Evolutionary conservation across 30 jellyfish, hydroid and myxozoan genomes (phyloP), one percentile per base, ranked within the genome.

Genomic region (Hydractinia symbiolongicarpus): DNA sequence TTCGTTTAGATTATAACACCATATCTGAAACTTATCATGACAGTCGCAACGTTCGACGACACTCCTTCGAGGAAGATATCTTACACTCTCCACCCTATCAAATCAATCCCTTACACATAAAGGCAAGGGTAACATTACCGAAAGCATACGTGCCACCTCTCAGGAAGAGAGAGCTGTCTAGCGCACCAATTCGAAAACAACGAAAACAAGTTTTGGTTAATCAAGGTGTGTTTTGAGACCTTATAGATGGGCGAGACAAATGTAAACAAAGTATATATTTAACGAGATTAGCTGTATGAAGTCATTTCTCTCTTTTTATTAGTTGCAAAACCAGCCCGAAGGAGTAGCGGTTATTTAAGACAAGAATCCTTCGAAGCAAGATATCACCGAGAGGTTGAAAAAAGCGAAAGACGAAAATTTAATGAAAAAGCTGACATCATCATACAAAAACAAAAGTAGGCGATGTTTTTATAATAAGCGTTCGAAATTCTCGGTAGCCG

Each of bases 381-480:
- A 73, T 84, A 84, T 64, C 86, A 72, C 20, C 90, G 85, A 66
- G 97, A 90, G 53, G 67, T 90, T 88, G 88, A 71, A 57, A 72
- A 55, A 53, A 80, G 85, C 16, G 95, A 90, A 77, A 79, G 84
- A 49, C 82, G 76, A 75, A 73, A 56, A 4, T 53, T 16, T 4
- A 85, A 85, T 62, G 82, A 82, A 30, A 81, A 86, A 66, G 81
- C 83, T 55, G 91, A 90, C 66, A 79, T 88, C 19, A 61, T 73
- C 30, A 50, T 90, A 16, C 97, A 90, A 51, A 88, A 90, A 62
- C 67, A 68, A 61, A 90, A 90, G 97, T 90, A 83, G 77, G 90
- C 0, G 9, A 51, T 44, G 7, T 7, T 13, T 64, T 64, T 64
- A 7, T 6, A 13, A 44, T 30, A 30, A 2, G 44, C 44, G 44